Percentiles rank a stretch among this genome's conserved stretches.
Conservation (phyloP, 1,140 invertebrate genomes). For the Bombus haemorrhoidalis region DNA sequence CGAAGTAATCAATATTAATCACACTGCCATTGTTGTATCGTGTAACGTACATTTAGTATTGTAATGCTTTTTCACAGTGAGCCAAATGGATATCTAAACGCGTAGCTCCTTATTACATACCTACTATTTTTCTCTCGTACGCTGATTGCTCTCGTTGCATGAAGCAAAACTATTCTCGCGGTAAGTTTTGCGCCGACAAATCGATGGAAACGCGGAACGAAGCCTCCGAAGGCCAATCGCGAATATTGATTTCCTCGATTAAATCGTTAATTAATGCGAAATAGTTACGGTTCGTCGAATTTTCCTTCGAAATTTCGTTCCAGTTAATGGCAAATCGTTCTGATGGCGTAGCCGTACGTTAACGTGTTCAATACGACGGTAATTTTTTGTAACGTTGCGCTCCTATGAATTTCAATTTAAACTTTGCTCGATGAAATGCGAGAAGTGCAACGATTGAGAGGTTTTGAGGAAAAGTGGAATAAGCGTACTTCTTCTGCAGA, state of each 20-base stretch:
- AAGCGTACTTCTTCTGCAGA: too few relatives aligned
- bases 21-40: constrained; percentile 58
- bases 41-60: constrained; percentile 66
- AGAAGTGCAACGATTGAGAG: too few relatives aligned
- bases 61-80: constrained; percentile 78
- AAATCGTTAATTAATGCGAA: neutral
- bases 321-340: neutral
- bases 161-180: constrained; percentile 11
- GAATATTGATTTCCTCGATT: neutral
- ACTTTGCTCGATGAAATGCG: neutral
- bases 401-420: neutral
- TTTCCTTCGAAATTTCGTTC: too few relatives aligned
- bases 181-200: neutral
- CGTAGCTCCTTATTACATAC: constrained; percentile 35
- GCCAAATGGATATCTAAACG: constrained; percentile 58
- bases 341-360: neutral
- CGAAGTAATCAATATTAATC: constrained; percentile 60
- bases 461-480: too few relatives aligned
- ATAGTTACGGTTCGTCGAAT: neutral
- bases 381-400: neutral
- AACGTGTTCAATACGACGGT: constrained; percentile 5
- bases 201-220: neutral
- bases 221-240: neutral
- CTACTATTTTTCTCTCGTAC: constrained; percentile 31
- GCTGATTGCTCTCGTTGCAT: constrained; percentile 53